A percentile compares a stretch with the other conserved stretches of the same genome.
Conservation (phyloP, 2,113 vertebrate species). For the Capricornis sumatraensis region DNA sequence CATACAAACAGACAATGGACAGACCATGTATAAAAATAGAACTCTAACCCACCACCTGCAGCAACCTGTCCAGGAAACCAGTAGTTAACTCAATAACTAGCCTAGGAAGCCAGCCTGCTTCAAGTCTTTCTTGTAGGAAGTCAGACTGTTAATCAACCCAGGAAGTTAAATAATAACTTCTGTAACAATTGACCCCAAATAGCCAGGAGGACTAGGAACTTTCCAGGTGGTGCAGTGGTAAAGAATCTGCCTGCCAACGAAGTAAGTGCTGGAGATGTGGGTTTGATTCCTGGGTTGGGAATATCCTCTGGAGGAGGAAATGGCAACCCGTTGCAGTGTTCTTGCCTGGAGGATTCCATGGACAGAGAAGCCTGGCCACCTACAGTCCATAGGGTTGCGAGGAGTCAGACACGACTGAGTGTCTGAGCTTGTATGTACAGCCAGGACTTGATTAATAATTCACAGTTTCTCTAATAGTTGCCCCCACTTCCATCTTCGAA, state of each 20-base stretch:
- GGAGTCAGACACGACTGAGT: not conserved
- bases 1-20: not conserved
- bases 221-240: not conserved
- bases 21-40: not conserved
- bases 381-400: accelerated
- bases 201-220: not conserved
- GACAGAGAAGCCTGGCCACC: not conserved
- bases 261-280: not conserved
- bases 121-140: not conserved
- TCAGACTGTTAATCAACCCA: not conserved
- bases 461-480: not conserved
- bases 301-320: not conserved
- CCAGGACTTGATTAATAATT: not conserved
- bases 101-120: not conserved
- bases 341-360: not conserved
- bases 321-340: not conserved
- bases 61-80: not conserved
- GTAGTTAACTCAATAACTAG: not conserved
- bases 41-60: not conserved
- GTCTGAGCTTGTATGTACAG: not conserved
- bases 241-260: not conserved
- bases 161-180: not conserved
- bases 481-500: not conserved
- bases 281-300: not conserved
- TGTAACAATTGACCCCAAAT: not conserved